Evolutionary conservation across 2,888 invertebrate species (phyloP).

Genomic region (Tipula lateralis): DNA sequence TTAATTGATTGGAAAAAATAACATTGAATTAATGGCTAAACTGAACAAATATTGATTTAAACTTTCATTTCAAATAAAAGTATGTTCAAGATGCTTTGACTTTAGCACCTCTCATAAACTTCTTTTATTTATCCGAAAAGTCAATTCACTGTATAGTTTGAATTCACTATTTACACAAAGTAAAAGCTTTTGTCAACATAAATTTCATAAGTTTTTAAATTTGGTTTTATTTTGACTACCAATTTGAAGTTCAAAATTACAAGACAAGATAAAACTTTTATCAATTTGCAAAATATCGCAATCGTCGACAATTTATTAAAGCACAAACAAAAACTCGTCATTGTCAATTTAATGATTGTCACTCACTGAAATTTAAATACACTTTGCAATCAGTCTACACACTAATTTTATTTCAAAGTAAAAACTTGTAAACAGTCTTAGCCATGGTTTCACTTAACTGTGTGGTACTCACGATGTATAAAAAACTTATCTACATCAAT

Average conservation of each 20-base stretch:
- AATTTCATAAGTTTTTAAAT: too few relatives aligned
- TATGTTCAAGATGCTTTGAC: too few relatives aligned
- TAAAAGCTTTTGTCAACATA: too few relatives aligned
- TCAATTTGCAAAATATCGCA: background rate
- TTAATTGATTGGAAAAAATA: too few relatives aligned
- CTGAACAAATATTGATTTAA: too few relatives aligned
- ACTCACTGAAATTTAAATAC: background rate
- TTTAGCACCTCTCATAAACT: too few relatives aligned
- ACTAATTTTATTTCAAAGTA: background rate
- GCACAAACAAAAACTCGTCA: background rate
- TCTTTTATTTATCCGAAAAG: too few relatives aligned
- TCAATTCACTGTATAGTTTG: too few relatives aligned
- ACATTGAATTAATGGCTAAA: too few relatives aligned
- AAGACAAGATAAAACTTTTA: background rate
- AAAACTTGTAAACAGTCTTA: background rate
- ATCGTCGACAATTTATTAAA: background rate
- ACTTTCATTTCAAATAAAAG: too few relatives aligned
- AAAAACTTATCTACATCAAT: background rate
- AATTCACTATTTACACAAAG: too few relatives aligned
- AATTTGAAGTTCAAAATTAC: background rate
- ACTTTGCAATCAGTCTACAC: background rate
- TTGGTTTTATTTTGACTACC: too few relatives aligned
- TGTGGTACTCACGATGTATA: background rate
- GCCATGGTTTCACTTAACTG: background rate
- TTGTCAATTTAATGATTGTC: background rate